These are phyloP conservation scores for Sander vitreus DNA, from an alignment of 2,113 vertebrate species.

Conservation along the genomic window DNA sequence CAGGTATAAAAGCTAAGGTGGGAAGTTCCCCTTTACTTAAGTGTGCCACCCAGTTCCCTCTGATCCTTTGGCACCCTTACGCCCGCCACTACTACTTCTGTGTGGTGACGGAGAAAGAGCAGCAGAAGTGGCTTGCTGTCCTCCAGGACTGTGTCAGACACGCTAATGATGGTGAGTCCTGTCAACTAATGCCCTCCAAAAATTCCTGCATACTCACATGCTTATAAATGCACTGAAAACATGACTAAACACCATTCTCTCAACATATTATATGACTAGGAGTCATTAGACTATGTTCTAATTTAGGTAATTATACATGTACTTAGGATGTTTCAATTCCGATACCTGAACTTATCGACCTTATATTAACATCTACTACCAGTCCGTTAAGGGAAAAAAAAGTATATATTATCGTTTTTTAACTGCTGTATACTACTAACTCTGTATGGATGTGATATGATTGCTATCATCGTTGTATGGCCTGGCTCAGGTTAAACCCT, in stretches of 20 bases:
- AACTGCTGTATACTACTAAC: no score
- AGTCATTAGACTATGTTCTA: not conserved
- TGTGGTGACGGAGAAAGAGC: constrained; percentile 89
- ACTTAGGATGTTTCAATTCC: no score
- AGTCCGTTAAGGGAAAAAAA: no score
- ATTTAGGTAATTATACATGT: not conserved
- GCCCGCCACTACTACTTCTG: constrained; percentile 92
- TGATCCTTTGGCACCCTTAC: constrained; percentile 95
- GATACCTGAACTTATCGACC: no score
- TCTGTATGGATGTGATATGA: no score
- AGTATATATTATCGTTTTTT: no score
- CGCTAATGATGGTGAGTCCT: constrained; percentile 90
- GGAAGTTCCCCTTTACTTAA: constrained; percentile 88
- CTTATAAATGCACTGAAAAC: not conserved
- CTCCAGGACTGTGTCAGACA: constrained; percentile 94
- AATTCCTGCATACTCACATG: not conserved
- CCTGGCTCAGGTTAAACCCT: no score
- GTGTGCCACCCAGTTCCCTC: constrained; percentile 89
- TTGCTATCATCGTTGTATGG: no score
- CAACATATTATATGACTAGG: not conserved
- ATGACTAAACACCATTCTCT: not conserved
- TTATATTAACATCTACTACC: no score
- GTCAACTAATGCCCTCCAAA: not conserved
- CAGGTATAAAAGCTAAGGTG: constrained; percentile 88
- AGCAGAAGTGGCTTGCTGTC: constrained; percentile 92